Conservation (phyloP, 1,140 invertebrate genomes). For the Heliconius melpomene region DNA sequence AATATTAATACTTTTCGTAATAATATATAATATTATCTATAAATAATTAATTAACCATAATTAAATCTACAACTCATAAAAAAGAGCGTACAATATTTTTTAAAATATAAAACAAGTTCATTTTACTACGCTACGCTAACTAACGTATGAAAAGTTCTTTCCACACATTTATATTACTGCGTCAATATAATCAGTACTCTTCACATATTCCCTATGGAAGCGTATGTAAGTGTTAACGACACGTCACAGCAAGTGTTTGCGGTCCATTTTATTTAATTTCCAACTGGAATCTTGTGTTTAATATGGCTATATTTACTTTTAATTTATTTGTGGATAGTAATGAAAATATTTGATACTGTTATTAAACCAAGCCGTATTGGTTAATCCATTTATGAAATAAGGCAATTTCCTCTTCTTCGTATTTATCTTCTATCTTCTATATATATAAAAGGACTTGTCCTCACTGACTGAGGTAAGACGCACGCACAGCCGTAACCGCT, state of each 20-base stretch:
- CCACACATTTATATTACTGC: not conserved
- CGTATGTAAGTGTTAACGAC: slow-evolving; percentile 20
- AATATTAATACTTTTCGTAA: too few species aligned
- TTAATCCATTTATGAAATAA: not conserved
- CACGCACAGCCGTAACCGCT: too few species aligned
- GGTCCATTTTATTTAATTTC: slow-evolving; percentile 2
- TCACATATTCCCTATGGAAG: slow-evolving; percentile 2
- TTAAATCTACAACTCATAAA: too few species aligned
- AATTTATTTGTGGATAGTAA: not conserved
- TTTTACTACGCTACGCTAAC: too few species aligned
- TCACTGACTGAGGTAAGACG: too few species aligned
- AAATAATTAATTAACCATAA: too few species aligned
- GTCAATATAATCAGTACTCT: slow-evolving; percentile 5
- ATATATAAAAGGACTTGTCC: too few species aligned
- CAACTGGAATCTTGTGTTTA: not conserved
- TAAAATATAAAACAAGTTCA: too few species aligned
- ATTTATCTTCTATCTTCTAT: too few species aligned
- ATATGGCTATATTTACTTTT: not conserved
- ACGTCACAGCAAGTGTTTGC: slow-evolving; percentile 10
- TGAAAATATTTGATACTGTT: not conserved
- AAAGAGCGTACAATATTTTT: too few species aligned
- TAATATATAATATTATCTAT: too few species aligned
- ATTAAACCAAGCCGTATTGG: not conserved
- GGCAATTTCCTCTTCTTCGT: too few species aligned
- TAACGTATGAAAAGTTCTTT: not conserved